Percentiles rank a stretch among this genome's conserved stretches.
These are phyloP conservation scores for Oligia fasciuncula DNA, from an alignment of 2,888 invertebrate genomes.

Conservation along the genomic window DNA sequence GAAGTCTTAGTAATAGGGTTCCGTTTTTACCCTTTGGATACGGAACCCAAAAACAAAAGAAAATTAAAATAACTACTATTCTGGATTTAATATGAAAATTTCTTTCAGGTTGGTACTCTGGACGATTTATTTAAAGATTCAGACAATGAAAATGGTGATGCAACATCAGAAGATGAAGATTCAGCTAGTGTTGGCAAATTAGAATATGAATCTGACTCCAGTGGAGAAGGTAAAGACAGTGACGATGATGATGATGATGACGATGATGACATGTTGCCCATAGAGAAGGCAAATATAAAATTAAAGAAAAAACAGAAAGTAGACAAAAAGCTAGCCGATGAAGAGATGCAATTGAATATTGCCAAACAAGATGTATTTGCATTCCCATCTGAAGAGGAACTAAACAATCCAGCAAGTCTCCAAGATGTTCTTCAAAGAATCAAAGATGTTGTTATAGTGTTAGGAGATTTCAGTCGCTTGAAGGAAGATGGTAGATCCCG, in stretches of 20 bases:
- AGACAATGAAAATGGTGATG: slow-evolving; percentile 81
- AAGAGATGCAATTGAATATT: slow-evolving; percentile 95
- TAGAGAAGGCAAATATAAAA: slow-evolving; percentile 95
- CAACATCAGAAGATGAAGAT: slow-evolving; percentile 79
- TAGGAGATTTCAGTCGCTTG: slow-evolving; percentile 94
- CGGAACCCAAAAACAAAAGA: neutral
- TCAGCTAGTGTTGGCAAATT: slow-evolving; percentile 73
- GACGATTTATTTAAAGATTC: slow-evolving; percentile 89
- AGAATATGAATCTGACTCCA: slow-evolving; percentile 82
- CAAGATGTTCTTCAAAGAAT: slow-evolving; percentile 97
- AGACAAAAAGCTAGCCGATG: slow-evolving; percentile 93
- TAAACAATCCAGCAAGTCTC: slow-evolving; percentile 93
- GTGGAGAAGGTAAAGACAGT: slow-evolving; percentile 77
- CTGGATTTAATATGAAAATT: neutral
- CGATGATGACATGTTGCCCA: slow-evolving; percentile 94
- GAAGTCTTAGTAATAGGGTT: too few species aligned
- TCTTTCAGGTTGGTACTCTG: slow-evolving; percentile 85
- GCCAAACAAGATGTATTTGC: slow-evolving; percentile 93
- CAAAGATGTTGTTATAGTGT: slow-evolving; percentile 94
- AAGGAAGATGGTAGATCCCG: slow-evolving; percentile 93
- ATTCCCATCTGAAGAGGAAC: slow-evolving; percentile 94
- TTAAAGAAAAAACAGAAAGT: slow-evolving; percentile 93
- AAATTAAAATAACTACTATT: neutral
- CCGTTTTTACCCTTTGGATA: too few species aligned
- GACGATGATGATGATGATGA: slow-evolving; percentile 79